Percentiles rank a stretch among this genome's conserved stretches.
These are phyloP conservation scores for Eupithecia inturbata DNA, from an alignment of 2,888 invertebrate genomes.

Conservation along the genomic window DNA sequence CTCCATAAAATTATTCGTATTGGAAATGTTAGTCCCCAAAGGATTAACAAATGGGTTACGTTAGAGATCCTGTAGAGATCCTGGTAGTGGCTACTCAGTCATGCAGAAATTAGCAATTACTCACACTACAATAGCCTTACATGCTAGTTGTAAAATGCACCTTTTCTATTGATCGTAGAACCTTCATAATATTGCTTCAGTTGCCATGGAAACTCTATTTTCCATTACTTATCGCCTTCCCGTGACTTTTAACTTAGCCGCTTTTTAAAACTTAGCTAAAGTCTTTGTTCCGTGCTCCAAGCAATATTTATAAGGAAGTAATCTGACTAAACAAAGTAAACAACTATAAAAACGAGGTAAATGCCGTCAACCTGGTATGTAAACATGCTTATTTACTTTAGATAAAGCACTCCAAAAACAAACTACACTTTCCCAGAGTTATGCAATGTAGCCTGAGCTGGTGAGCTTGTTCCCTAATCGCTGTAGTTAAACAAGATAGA, in stretches of 20 bases:
- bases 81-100: background rate
- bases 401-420: constrained; percentile 25
- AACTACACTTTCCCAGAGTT: constrained; percentile 21
- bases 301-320: constrained; percentile 16
- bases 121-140: background rate
- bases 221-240: background rate
- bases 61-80: background rate
- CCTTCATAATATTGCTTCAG: background rate
- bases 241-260: background rate
- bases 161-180: background rate
- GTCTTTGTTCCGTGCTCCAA: background rate
- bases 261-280: background rate
- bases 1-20: background rate
- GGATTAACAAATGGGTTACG: background rate
- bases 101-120: constrained; percentile 4
- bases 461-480: constrained; percentile 31
- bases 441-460: constrained; percentile 19
- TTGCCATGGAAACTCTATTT: background rate
- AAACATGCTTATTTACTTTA: constrained; percentile 30
- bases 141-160: background rate
- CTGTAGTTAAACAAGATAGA: constrained; percentile 35
- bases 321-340: constrained; percentile 24
- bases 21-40: background rate
- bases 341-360: constrained; percentile 13
- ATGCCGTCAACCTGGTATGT: constrained; percentile 17